Evolutionary conservation across 1,140 invertebrate species (phyloP).

Genomic region (Diprion similis): DNA sequence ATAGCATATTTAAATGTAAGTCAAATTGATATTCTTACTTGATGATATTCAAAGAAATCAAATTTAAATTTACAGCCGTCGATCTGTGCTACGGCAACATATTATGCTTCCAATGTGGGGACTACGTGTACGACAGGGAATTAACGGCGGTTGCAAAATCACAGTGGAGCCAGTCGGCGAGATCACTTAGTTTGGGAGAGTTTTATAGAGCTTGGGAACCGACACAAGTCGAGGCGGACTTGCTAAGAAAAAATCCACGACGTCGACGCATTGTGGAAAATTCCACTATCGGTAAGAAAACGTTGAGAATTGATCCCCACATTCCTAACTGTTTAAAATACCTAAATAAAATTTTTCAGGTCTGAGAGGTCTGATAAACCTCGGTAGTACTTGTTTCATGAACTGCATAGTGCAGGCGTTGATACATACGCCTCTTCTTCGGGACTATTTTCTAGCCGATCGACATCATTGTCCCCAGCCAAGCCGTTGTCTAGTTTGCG

Average conservation of each 20-base stretch:
- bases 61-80: slow-evolving; percentile 64
- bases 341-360: slow-evolving; percentile 57
- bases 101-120: slow-evolving; percentile 89
- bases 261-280: slow-evolving; percentile 80
- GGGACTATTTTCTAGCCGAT: slow-evolving; percentile 96
- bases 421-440: slow-evolving; percentile 91
- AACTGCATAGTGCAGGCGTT: slow-evolving; percentile 97
- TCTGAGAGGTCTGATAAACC: slow-evolving; percentile 90
- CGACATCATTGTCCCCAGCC: slow-evolving; percentile 82
- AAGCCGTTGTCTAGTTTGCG: slow-evolving; percentile 88
- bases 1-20: too few relatives aligned
- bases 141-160: slow-evolving; percentile 69
- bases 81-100: slow-evolving; percentile 90
- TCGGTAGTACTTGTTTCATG: slow-evolving; percentile 99
- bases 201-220: slow-evolving; percentile 83
- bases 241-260: slow-evolving; percentile 75
- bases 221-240: slow-evolving; percentile 74
- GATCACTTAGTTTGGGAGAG: slow-evolving; percentile 72
- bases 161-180: slow-evolving; percentile 66
- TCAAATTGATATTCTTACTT: slow-evolving; percentile 12
- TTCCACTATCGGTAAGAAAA: slow-evolving; percentile 76
- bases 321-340: slow-evolving; percentile 15
- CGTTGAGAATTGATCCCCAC: background rate
- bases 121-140: slow-evolving; percentile 89
- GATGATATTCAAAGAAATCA: slow-evolving; percentile 8